Base-by-base conservation (phyloP, 92 coral and sea anemone species). In the Paramuricea clavata region DNA sequence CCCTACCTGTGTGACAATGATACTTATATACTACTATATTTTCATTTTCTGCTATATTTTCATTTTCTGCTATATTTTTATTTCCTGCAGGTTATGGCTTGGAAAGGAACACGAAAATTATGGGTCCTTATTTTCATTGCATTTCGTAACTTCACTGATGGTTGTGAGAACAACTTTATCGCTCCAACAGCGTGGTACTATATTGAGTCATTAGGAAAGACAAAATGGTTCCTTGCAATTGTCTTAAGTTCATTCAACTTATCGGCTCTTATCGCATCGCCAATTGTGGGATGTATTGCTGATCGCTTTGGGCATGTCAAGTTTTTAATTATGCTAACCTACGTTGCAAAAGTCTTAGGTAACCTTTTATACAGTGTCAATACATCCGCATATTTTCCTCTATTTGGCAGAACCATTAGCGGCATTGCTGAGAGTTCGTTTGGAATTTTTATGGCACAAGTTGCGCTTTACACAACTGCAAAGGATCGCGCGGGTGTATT, bases 151-250 rank as follows among this genome's bases (percentile, higher is more conserved):
- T 76, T 76, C 43, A 26, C 34, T 0, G 82, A 49, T 3, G 82
- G 82, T 2, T 12, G 19, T 15, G 82, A 49, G 19, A 61, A 26
- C 19, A 47, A 21, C 43, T 76, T 76, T 41, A 49, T 76, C 6
- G 1, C 34, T 10, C 82, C 82, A 32, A 76, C 82, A 23, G 82
- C 82, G 26, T 76, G 82, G 82, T 49, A 49, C 27, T 76, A 76
- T 23, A 76, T 76, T 22, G 25, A 76, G 28, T 76, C 82, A 12
- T 76, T 76, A 6, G 82, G 68, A 12, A n/a, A 49, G 35, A 76
- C 42, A 3, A 54, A 52, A 52, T n/a, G 23, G 1, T 76, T 76
- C 44, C 82, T 76, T 0, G 82, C 64, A 13, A 1, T 79, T 7
- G 84, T 79, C 12, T 21, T 79, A 21, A 35, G 54, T 1, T 64